A percentile compares a stretch with the other conserved stretches of the same genome.
Conservation (phyloP, 2,797 vertebrate genomes). For the Typhlichthys eigenmanni region DNA sequence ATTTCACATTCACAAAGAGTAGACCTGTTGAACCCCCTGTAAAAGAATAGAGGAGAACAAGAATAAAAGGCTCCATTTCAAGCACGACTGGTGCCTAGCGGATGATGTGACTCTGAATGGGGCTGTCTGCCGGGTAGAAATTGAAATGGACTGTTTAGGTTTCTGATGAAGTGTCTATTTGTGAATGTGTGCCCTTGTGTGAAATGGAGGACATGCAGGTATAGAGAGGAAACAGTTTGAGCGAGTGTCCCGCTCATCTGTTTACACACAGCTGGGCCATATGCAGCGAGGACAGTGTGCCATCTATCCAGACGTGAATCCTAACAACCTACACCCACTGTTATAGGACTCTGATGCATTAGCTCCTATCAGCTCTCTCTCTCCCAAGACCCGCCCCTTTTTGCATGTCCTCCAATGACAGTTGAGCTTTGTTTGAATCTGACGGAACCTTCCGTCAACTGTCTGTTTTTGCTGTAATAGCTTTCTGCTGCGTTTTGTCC, state of each 20-base stretch:
- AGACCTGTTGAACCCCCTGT: slow-evolving; percentile 47
- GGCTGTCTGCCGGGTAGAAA: slow-evolving; percentile 37
- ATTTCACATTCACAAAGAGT: slow-evolving; percentile 56
- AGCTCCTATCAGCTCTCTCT: neutral
- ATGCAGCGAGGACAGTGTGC: neutral
- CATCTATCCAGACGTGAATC: neutral
- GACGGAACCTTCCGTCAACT: too few species aligned
- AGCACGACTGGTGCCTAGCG: slow-evolving; percentile 49
- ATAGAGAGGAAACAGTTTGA: neutral
- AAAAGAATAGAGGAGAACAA: slow-evolving; percentile 47
- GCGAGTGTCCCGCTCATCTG: neutral
- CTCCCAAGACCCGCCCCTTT: too few species aligned
- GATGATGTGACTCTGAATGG: slow-evolving; percentile 52
- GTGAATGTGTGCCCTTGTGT: neutral
- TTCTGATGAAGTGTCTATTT: neutral
- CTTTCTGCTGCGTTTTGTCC: too few species aligned
- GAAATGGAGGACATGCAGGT: neutral
- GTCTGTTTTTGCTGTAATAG: too few species aligned
- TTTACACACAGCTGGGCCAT: neutral
- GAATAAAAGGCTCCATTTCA: slow-evolving; percentile 60
- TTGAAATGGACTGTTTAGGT: neutral
- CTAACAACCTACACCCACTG: neutral
- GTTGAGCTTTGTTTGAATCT: too few species aligned
- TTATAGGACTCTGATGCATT: neutral
- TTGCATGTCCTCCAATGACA: too few species aligned